These are phyloP conservation scores for Phymastichus coffea DNA, from an alignment of 1,140 invertebrate species.

Conservation along the genomic window DNA sequence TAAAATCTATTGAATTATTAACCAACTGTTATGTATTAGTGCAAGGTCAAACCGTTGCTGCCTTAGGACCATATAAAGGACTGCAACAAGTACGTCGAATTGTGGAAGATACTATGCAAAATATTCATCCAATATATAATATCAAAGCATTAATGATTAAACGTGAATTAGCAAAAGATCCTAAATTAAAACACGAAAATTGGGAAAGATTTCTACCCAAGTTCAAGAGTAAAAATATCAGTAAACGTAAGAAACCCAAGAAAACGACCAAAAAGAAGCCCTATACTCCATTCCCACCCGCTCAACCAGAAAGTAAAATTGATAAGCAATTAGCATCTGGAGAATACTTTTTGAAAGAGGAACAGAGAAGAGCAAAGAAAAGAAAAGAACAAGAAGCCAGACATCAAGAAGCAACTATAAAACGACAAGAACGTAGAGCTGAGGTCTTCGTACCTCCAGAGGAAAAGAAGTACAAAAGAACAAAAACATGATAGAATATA, in stretches of 20 bases:
- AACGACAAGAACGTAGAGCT: conserved; percentile 73
- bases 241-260: conserved; percentile 82
- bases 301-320: conserved; percentile 88
- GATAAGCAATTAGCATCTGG: conserved; percentile 93
- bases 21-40: conserved; percentile 97
- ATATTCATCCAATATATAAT: conserved; percentile 99
- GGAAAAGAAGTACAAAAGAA: conserved; percentile 56
- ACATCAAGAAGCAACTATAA: conserved; percentile 68
- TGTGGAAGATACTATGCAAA: conserved; percentile 97
- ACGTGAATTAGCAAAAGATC: conserved; percentile 89
- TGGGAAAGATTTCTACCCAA: conserved; percentile 98
- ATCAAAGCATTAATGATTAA: conserved; percentile 99
- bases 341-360: conserved; percentile 93
- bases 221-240: conserved; percentile 90
- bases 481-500: conserved; percentile 28
- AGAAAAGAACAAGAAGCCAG: conserved; percentile 75
- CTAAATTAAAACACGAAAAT: conserved; percentile 87
- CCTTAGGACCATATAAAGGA: conserved; percentile 93
- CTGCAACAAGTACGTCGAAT: conserved; percentile 90
- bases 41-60: conserved; percentile 97
- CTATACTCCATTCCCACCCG: conserved; percentile 97
- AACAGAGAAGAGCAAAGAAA: conserved; percentile 73
- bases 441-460: conserved; percentile 82
- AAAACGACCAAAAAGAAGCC: conserved; percentile 85
- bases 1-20: conserved; percentile 97